Evolutionary conservation across 1,140 invertebrate species (phyloP).

Genomic region (Diabrotica undecimpunctata): DNA sequence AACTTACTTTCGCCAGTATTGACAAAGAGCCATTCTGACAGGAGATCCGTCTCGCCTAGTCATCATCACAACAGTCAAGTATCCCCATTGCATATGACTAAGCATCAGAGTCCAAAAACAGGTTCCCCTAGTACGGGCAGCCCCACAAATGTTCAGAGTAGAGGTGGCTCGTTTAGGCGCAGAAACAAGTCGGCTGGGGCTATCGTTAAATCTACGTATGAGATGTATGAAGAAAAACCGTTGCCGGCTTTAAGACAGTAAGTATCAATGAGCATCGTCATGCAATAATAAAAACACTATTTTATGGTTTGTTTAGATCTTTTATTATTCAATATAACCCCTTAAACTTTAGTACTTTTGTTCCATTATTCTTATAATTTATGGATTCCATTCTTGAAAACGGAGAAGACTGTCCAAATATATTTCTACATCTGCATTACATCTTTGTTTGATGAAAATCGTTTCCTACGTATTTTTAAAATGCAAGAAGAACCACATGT

Average conservation of each 20-base stretch:
- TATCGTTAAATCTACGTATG: constrained; percentile 68
- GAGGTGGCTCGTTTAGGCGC: constrained; percentile 60
- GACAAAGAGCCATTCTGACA: constrained; percentile 32
- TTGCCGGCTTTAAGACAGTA: constrained; percentile 79
- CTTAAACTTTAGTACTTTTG: too few species aligned
- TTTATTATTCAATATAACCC: too few species aligned
- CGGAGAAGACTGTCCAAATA: too few species aligned
- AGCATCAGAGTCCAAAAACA: constrained; percentile 42
- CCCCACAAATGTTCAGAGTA: constrained; percentile 46
- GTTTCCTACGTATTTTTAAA: too few species aligned
- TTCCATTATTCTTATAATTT: too few species aligned
- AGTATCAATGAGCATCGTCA: constrained; percentile 40
- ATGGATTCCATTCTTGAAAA: too few species aligned
- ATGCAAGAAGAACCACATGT: too few species aligned
- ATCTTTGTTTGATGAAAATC: too few species aligned
- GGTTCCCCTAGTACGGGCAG: constrained; percentile 43
- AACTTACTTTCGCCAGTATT: constrained; percentile 38
- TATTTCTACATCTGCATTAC: too few species aligned
- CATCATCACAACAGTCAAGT: constrained; percentile 44
- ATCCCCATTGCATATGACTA: constrained; percentile 50
- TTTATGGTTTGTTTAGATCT: too few species aligned
- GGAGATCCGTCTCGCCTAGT: constrained; percentile 34
- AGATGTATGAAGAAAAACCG: constrained; percentile 80
- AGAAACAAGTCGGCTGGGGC: constrained; percentile 72
- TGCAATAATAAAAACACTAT: background rate